phyloP scores from a whole-genome alignment of 2,888 invertebrate genomes.

The Apodemia zela region DNA sequence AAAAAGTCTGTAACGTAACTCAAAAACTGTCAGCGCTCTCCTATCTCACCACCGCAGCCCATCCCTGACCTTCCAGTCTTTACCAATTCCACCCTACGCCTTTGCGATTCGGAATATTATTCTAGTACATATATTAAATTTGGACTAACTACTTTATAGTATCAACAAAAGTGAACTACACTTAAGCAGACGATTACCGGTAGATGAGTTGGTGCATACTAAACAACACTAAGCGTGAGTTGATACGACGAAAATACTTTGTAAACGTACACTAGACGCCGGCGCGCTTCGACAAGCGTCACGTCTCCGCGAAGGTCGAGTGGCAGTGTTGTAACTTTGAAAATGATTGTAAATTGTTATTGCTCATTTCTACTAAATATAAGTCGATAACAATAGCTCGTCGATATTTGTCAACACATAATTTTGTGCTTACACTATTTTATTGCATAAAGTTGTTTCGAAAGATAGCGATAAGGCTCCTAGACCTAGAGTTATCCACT shows the following conservation, averaged over 20 bases:
- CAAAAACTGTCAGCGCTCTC: too few relatives aligned
- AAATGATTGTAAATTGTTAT: neutral
- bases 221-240: neutral
- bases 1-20: neutral
- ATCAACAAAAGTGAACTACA: neutral
- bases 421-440: neutral
- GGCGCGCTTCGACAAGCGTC: neutral
- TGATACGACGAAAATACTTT: neutral
- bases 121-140: too few relatives aligned
- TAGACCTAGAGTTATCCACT: too few relatives aligned
- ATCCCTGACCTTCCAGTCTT: neutral
- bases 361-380: neutral
- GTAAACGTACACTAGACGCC: slow-evolving; percentile 1
- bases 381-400: neutral
- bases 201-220: neutral
- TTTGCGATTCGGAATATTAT: neutral
- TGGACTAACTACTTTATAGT: too few relatives aligned
- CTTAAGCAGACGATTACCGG: neutral
- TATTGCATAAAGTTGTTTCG: slow-evolving; percentile 9
- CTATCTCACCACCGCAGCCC: neutral
- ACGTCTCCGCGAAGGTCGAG: too few relatives aligned
- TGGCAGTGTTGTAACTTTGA: neutral
- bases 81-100: neutral
- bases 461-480: slow-evolving; percentile 9
- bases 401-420: neutral